Evolutionary conservation across 2,113 vertebrate species (phyloP), one percentile per base, ranked within the genome.

Genomic region (Nerophis lumbriciformis): DNA sequence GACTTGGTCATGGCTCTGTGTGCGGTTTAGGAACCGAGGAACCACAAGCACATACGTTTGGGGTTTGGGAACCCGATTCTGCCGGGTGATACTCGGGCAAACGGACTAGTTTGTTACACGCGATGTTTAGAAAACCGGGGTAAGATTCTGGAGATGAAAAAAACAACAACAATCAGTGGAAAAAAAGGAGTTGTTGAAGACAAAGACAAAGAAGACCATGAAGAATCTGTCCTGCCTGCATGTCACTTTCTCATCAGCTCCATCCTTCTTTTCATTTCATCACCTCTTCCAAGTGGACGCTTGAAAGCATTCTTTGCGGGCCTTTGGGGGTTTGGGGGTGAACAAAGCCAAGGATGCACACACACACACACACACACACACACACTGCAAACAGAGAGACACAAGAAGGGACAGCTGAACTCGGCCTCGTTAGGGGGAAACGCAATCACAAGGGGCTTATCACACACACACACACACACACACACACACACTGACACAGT

Each of bases 221-320:
- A 85, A 85, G 82, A 80, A 82, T 81, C 77, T 87, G 83, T 69
- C 72, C 78, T 73, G 73, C 72, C 84, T 85, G 77, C 73, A 79
- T 65, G 56, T 77, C 69, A 82, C 71, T 84, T 77, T 82, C 82
- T 82, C 75, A 79, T 78, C 77, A 82, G 84, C 77, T 67, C 82
- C 71, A 82, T 83, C 80, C 82, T 83, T 85, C 77, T 66, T 81
- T 87, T 87, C 73, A 85, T 87, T 88, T 87, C 83, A 84, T 82
- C 84, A 85, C 83, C 84, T 85, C 82, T 59, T 86, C 83, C 83
- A 80, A 84, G 84, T 81, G 75, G 84, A 86, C 71, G 71, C 71
- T 82, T 86, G 80, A 88, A 86, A 85, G 86, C 80, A 82, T 84
- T 85, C 80, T 83, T 87, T 66, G 68, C 72, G 63, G 77, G 78